phyloP scores from a whole-genome alignment of 2,113 vertebrate genomes.

The Lagopus leucura region DNA sequence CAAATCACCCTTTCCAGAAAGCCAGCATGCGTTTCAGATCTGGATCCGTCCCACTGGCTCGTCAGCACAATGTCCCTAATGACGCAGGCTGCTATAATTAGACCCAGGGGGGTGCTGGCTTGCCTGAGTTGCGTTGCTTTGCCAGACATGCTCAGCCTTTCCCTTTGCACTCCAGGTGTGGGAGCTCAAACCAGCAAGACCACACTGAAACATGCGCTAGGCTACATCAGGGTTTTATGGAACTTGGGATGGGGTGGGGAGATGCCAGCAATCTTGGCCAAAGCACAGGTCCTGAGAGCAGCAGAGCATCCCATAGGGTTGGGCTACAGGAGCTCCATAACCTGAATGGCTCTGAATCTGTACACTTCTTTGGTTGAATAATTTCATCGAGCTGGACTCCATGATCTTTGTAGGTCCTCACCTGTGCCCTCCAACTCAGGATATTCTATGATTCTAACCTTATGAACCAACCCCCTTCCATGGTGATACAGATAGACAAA shows the following conservation, averaged over 20 bases:
- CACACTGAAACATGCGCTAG: fast-evolving
- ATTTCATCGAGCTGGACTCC: background rate
- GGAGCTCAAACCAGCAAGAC: background rate
- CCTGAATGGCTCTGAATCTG: background rate
- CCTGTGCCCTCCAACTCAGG: too few species aligned
- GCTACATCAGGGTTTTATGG: background rate
- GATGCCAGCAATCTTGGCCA: fast-evolving
- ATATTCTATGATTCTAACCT: background rate
- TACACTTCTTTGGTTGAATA: background rate
- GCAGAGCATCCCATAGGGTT: background rate
- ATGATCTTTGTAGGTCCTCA: too few species aligned
- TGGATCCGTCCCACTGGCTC: slow-evolving; percentile 1
- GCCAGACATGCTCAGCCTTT: background rate
- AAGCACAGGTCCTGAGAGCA: background rate
- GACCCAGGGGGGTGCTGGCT: slow-evolving; percentile 42
- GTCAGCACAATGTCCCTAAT: background rate
- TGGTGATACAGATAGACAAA: background rate
- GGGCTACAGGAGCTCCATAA: background rate
- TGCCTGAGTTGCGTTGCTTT: background rate
- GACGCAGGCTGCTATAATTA: slow-evolving; percentile 69
- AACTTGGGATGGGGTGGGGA: background rate
- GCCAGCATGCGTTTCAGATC: background rate
- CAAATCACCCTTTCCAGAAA: background rate
- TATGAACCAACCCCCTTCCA: background rate
- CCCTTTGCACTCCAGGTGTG: background rate